These are phyloP conservation scores for Phyto melanocephala DNA, from an alignment of 2,888 invertebrate genomes.

Conservation along the genomic window DNA sequence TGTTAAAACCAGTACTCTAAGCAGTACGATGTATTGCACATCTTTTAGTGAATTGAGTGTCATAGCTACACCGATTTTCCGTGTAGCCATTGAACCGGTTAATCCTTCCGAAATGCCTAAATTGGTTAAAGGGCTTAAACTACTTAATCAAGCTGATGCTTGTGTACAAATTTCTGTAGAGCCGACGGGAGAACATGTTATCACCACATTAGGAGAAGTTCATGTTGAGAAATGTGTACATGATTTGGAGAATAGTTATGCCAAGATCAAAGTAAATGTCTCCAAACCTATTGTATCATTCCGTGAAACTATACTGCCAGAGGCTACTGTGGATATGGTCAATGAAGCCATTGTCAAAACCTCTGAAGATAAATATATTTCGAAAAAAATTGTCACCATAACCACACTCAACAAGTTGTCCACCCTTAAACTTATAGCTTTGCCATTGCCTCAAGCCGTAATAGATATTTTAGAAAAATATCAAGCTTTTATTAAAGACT, in stretches of 20 bases:
- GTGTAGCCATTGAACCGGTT: conserved; percentile 95
- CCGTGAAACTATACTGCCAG: conserved; percentile 92
- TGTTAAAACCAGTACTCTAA: conserved; percentile 93
- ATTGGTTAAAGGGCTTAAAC: conserved; percentile 86
- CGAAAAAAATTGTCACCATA: conserved; percentile 81
- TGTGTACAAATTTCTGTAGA: conserved; percentile 94
- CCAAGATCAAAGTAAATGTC: conserved; percentile 91
- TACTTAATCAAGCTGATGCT: conserved; percentile 93
- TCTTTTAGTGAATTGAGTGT: conserved; percentile 90
- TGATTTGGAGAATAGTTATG: conserved; percentile 90
- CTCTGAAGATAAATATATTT: conserved; percentile 78
- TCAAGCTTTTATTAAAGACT: conserved; percentile 83
- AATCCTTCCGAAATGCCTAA: conserved; percentile 88
- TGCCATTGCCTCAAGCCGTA: conserved; percentile 86
- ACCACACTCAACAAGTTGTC: conserved; percentile 87
- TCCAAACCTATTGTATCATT: conserved; percentile 98
- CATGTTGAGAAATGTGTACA: conserved; percentile 97
- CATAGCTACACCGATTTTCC: conserved; percentile 91
- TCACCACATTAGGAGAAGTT: conserved; percentile 97
- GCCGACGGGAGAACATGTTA: conserved; percentile 96
- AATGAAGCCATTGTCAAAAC: conserved; percentile 89
- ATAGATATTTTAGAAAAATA: conserved; percentile 86
- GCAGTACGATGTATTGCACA: conserved; percentile 88
- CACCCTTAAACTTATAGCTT: conserved; percentile 86
- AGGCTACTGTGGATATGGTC: conserved; percentile 90